A percentile compares a stretch with the other conserved stretches of the same genome.
Conservation (phyloP, 2,113 vertebrate genomes). For the Mormyrus iriodes region DNA sequence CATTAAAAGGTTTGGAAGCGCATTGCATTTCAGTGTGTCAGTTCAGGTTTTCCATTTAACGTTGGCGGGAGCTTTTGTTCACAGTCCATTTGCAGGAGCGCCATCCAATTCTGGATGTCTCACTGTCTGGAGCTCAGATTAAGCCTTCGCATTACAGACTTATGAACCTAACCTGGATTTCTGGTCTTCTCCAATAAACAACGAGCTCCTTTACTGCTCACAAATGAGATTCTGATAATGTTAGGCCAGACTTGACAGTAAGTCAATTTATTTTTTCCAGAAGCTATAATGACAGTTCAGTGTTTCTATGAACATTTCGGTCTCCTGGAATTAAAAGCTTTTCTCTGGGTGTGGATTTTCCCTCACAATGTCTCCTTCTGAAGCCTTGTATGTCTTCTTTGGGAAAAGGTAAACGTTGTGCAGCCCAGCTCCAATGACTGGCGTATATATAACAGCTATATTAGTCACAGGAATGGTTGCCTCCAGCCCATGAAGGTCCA, state of each 20-base stretch:
- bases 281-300: background rate
- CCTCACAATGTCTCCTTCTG: background rate
- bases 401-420: conserved; percentile 24
- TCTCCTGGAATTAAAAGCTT: conserved; percentile 14
- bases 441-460: conserved; percentile 60
- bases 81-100: conserved; percentile 17
- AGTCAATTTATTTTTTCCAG: conserved; percentile 16
- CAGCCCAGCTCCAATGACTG: conserved; percentile 9
- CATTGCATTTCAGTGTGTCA: conserved; percentile 1
- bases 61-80: conserved; percentile 3
- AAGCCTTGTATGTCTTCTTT: background rate
- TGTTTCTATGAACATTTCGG: conserved; percentile 20
- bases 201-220: background rate
- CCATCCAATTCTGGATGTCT: conserved; percentile 27
- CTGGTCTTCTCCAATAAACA: background rate
- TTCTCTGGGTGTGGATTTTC: conserved; percentile 17
- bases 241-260: background rate
- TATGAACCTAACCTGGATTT: background rate
- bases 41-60: conserved; percentile 28
- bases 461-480: conserved; percentile 52
- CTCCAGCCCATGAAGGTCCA: conserved; percentile 37
- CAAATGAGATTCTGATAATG: conserved; percentile 6
- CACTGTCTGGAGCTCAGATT: conserved; percentile 32
- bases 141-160: background rate
- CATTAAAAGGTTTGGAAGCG: background rate